Evolutionary conservation across 2,797 vertebrate species (phyloP), one percentile per base, ranked within the genome.

Genomic region (Graptemys geographica): DNA sequence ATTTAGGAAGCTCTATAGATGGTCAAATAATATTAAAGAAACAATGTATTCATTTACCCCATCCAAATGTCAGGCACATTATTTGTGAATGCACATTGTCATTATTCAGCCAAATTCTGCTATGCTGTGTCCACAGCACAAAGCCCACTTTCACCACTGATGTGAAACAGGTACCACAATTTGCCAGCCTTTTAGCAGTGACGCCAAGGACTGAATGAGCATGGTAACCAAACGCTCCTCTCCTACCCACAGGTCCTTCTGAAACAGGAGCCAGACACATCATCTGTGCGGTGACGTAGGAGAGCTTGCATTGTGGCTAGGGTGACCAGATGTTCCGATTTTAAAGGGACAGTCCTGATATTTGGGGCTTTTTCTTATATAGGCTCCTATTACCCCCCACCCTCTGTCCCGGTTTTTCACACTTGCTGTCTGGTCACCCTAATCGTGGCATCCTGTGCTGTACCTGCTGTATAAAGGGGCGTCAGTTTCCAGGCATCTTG

Each of bases 101-200:
- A 92, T 27, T 49, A 86, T 92, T 97, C 81, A 91, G 16, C 31
- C 19, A 1, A 37, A 37, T n/a, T 69, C 57, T 86, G 72, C 82
- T 1, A 0, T 86, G 83, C 27, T 41, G n/a, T 27, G 4, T 12
- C 47, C 33, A 2, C 28, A 92, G 44, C 87, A 69, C 83, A 92
- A 89, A 11, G 15, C 18, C 53, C 25, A 25, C 33, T 4, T 44
- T 23, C 44, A 76, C 16, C 44, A 83, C 27, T 10, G n/a, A n/a
- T 83, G 8, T 25, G n/a, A 86, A 49, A 37, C 78, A 83, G 44
- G 83, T 59, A 82, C 69, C 93, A 57, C 16, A 47, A 55, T 89
- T 25, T 53, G 59, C 81, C 47, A 89, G 74, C 25, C 33, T 91
- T 82, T 53, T 76, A 90, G 41, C 33, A 74, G 52, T 33, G 52